A percentile compares a stretch with the other conserved stretches of the same genome.
These are phyloP conservation scores for Leptopilina drosophilae DNA, from an alignment of 2,888 invertebrate species.

Conservation along the genomic window DNA sequence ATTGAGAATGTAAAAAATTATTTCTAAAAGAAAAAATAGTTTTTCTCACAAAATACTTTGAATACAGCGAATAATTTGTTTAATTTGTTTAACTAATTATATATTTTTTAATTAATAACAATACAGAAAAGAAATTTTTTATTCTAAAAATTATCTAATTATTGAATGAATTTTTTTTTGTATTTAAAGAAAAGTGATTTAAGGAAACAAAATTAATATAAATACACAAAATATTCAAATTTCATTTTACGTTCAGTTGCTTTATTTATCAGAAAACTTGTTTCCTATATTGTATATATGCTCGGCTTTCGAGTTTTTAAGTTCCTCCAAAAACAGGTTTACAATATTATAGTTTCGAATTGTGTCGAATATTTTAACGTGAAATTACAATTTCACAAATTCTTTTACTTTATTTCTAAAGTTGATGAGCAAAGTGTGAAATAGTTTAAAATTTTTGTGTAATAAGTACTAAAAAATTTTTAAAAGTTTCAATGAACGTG, in stretches of 20 bases:
- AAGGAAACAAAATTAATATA: no score
- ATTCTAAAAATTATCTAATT: no score
- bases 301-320: constrained; percentile 3
- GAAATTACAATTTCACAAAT: not conserved
- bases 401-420: not conserved
- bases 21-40: no score
- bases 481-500: not conserved
- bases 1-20: no score
- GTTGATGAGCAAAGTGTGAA: not conserved
- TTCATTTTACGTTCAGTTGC: not conserved
- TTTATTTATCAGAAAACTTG: constrained; percentile 6
- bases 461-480: not conserved
- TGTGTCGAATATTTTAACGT: not conserved
- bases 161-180: no score
- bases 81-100: no score
- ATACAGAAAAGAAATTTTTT: no score
- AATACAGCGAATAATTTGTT: no score
- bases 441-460: not conserved
- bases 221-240: no score
- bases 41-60: no score
- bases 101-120: no score
- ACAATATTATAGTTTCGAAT: not conserved
- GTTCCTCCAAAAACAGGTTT: constrained; percentile 3
- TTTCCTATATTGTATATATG: not conserved
- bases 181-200: no score